Conservation (phyloP, 2,888 invertebrate species). For the Drosophila helvetica region DNA sequence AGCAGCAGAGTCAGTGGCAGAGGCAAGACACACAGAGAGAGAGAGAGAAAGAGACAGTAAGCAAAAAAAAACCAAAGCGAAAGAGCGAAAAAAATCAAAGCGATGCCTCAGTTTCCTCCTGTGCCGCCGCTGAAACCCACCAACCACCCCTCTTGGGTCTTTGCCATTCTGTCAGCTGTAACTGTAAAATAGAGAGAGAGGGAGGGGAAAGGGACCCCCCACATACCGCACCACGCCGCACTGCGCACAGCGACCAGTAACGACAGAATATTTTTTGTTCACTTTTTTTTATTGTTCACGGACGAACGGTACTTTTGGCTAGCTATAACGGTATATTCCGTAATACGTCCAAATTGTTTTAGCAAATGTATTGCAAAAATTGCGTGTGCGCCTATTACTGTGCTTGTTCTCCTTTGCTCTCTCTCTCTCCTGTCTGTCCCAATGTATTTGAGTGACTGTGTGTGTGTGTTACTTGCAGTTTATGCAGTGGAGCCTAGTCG, state of each 20-base stretch:
- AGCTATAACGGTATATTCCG: background rate
- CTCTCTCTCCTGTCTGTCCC: constrained; percentile 7
- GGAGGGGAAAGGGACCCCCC: background rate
- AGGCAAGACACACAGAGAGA: background rate
- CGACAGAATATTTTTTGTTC: background rate
- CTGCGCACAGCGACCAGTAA: background rate
- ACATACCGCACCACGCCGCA: background rate
- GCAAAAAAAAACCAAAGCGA: constrained; percentile 3
- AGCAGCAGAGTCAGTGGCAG: background rate
- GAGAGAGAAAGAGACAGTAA: constrained; percentile 12
- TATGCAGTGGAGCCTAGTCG: constrained; percentile 27
- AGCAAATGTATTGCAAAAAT: background rate
- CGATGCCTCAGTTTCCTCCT: constrained; percentile 30
- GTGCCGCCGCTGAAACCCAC: background rate
- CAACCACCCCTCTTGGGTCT: background rate
- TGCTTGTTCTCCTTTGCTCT: constrained; percentile 25
- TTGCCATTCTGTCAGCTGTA: background rate
- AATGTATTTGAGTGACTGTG: constrained; percentile 15
- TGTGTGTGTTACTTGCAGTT: constrained; percentile 36
- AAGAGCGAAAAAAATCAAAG: constrained; percentile 29
- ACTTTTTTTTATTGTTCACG: constrained; percentile 1
- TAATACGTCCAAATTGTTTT: background rate
- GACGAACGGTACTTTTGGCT: background rate
- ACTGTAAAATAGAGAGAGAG: background rate
- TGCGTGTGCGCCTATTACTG: constrained; percentile 1